Evolutionary conservation across 2,888 invertebrate genomes (phyloP), one percentile per base, ranked within the genome.

Genomic region (Ormyrus thymus): DNA sequence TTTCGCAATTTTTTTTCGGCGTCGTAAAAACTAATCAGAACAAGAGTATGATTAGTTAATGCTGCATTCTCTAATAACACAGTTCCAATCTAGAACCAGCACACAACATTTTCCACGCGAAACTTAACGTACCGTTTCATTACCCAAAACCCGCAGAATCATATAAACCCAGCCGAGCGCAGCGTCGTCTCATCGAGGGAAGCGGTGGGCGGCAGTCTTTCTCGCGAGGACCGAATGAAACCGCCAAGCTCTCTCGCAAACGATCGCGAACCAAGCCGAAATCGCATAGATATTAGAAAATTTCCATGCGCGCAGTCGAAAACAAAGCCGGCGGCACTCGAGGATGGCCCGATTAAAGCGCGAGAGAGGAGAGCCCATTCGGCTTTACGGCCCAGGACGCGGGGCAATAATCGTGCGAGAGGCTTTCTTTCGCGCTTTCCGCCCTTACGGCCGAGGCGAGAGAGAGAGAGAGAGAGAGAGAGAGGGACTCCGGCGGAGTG

Each of bases 311-410:
- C 55, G 13, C 64, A 50, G 6, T 11, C 46, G 45, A 7, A 70
- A 29, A 70, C 50, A 76, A 58, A 64, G 58, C 70, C 68, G 7
- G 2, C 43, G 5, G 43, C 11, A 50, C 29, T 13, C 64, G n/a
- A 8, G 51, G 83, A 86, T 85, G 83, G 84, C 83, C 83, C 86
- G 87, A 86, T 87, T 87, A 88, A 88, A 88, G 86, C 73, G 59
- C 29, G 10, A 8, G 53, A 8, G 53, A 29, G 29, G 80, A 81
- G 82, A 81, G 84, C 29, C 87, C 85, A 87, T 88, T 89, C 82
- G 85, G 86, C 87, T 88, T 88, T 88, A 89, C 87, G 85, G 89
- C 86, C 84, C 83, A 82, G 83, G 81, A 82, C 84, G 51, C 87
- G 87, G 86, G 84, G 87, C 86, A 87, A 89, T 88, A 88, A 89